A percentile compares a stretch with the other conserved stretches of the same genome.
Evolutionary conservation across 2,888 invertebrate genomes (phyloP).

Genomic region (Andrena praecox): DNA sequence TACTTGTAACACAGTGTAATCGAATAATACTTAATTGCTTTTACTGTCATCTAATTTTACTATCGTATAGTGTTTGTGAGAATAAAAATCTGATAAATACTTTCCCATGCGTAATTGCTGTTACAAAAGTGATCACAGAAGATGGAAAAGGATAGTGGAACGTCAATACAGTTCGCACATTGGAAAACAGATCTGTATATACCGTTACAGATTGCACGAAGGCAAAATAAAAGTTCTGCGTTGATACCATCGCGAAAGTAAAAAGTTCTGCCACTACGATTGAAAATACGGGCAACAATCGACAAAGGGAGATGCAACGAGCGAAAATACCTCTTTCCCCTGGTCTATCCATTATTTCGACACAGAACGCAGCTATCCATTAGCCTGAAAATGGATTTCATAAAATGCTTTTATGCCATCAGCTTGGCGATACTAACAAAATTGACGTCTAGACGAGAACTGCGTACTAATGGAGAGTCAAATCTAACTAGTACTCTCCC

Average conservation of each 20-base stretch:
- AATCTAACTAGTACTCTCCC: constrained; percentile 36
- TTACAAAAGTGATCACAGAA: background rate
- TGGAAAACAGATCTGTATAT: background rate
- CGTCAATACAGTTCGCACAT: background rate
- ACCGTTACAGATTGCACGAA: constrained; percentile 3
- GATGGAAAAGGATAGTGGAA: background rate
- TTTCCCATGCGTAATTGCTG: background rate
- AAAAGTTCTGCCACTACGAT: background rate
- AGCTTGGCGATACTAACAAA: constrained; percentile 47
- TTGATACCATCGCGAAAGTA: constrained; percentile 12
- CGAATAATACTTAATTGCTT: background rate
- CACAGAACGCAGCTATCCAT: constrained; percentile 52
- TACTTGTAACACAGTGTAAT: too few species aligned
- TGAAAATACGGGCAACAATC: constrained; percentile 41
- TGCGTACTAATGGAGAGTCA: constrained; percentile 40
- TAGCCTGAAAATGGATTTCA: constrained; percentile 58
- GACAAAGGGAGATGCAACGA: constrained; percentile 40
- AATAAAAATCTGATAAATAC: too few species aligned
- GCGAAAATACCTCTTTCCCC: constrained; percentile 44
- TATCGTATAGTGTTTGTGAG: background rate
- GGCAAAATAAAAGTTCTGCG: background rate
- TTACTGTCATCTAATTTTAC: background rate
- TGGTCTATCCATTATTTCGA: constrained; percentile 52
- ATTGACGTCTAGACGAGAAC: constrained; percentile 36
- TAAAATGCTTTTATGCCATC: constrained; percentile 59